Evolutionary conservation across 2,888 invertebrate species (phyloP), one percentile per base, ranked within the genome.

Genomic region (Caradrina clavipalpis): DNA sequence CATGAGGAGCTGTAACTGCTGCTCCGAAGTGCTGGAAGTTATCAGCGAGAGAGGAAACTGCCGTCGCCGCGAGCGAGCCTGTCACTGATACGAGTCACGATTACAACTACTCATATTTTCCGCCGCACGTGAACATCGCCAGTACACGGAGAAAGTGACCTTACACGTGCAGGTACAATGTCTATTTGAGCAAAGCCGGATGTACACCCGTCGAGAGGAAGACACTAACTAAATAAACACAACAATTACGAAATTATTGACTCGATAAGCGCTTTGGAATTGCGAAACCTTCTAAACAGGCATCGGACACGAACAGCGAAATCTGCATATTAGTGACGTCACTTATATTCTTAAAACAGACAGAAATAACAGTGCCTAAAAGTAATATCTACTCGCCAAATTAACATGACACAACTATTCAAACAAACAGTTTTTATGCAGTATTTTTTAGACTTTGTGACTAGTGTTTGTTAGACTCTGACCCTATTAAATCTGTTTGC

Each of bases 171-270:
- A 50, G 19, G 47, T 58, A 58, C 15, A 51, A 39, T 51, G 49
- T 55, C 19, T 51, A 49, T 62, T 61, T 61, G 42, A 51, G n/a
- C 45, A 49, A 60, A 68, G 68, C 59, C 75, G 82, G 69, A 84
- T 70, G 51, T 58, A 17, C n/a, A 56, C 10, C 19, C 26, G 57
- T 55, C 39, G 42, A 49, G 47, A 66, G 22, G 26, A 50, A 56
- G 61, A 78, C 22, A 59, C 50, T 69, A 56, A 49, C 39, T 22
- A 39, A 69, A 69, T 62, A 57, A 65, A 47, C 56, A 53, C 47
- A 61, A 69, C 70, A 26, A 57, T 78, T 73, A 56, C 53, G 55
- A 73, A 62, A 82, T 65, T 69, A 68, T 84, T 69, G 76, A 82
- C 59, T 65, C 58, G 17, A 60, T 58, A 55, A 65, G 50, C 42